These are phyloP conservation scores for Charadrius vociferus DNA, from an alignment of 2,113 vertebrate genomes.

Conservation along the genomic window DNA sequence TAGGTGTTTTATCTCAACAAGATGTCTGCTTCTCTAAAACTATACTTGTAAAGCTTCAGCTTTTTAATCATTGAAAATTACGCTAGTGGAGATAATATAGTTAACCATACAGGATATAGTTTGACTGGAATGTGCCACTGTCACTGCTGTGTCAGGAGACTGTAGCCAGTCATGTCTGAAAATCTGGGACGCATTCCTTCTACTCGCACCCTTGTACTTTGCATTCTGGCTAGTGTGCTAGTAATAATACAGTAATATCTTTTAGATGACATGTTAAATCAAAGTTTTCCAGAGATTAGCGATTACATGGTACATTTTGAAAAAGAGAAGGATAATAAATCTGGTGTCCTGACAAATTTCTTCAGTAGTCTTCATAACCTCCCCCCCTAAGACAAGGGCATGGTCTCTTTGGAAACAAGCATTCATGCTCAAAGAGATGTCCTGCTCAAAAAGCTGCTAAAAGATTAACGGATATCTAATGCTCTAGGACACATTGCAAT, in stretches of 20 bases:
- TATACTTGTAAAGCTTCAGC: not conserved
- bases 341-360: slow-evolving; percentile 64
- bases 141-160: not conserved
- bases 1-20: not conserved
- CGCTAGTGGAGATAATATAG: not conserved
- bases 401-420: slow-evolving; percentile 43
- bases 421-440: slow-evolving; percentile 44
- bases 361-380: slow-evolving; percentile 59
- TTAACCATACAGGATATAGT: not conserved
- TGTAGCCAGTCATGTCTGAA: not conserved
- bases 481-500: slow-evolving; percentile 36
- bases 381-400: not conserved
- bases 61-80: not conserved
- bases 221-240: slow-evolving; percentile 14
- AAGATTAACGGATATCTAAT: slow-evolving; percentile 63
- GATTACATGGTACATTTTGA: slow-evolving; percentile 73
- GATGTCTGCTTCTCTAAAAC: not conserved
- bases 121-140: not conserved
- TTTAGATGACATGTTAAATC: slow-evolving; percentile 74
- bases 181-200: slow-evolving; percentile 26
- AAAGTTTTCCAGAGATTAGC: slow-evolving; percentile 78
- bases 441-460: slow-evolving; percentile 60
- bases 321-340: slow-evolving; percentile 72
- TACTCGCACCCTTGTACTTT: not conserved
- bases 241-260: slow-evolving; percentile 63